Evolutionary conservation across 2,797 vertebrate genomes (phyloP), one percentile per base, ranked within the genome.

Genomic region (Trematomus bernacchii): DNA sequence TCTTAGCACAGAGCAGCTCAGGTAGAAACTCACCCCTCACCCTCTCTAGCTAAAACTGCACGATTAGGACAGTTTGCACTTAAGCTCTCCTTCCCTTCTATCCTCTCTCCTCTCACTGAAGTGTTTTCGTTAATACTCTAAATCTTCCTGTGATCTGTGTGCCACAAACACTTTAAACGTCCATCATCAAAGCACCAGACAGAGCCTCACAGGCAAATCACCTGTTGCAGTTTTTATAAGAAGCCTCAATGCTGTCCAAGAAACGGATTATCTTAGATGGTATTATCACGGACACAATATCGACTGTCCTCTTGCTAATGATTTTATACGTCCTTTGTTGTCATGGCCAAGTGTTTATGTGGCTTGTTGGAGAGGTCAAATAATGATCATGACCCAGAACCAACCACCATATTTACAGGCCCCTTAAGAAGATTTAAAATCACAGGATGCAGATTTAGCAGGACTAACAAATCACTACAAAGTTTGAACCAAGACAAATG

Each of bases 141-240:
- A 73, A 79, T 84, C 83, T 70, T 77, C 54, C 58, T 80, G 59
- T 71, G 66, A 83, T 87, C 67, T 76, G 55, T 71, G 61, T 55
- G 73, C 80, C 79, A 65, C 42, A 47, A 68, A 37, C 27, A 23
- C 72, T 77, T 54, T n/a, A 44, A 73, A 69, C 65, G 42, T 48
- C 80, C 63, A 64, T 54, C 75, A 81, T 88, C 82, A 89, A 89
- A 86, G 81, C 44, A 16, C 2, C n/a, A 13, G 43, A 10, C 15
- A 44, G 33, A 69, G 12, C 77, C 54, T 73, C 55, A 57, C 62
- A 52, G 54, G 57, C 19, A 53, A 54, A 63, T 83, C 76, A 73
- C 81, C 69, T 61, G 77, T 74, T 71, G 37, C 3, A 11, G 57
- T 65, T 73, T 77, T 57, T 47, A 79, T 46, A 69, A 68, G 65